A percentile compares a stretch with the other conserved stretches of the same genome.
phyloP scores from a whole-genome alignment of 1,140 invertebrate genomes.

The Nasonia giraulti region DNA sequence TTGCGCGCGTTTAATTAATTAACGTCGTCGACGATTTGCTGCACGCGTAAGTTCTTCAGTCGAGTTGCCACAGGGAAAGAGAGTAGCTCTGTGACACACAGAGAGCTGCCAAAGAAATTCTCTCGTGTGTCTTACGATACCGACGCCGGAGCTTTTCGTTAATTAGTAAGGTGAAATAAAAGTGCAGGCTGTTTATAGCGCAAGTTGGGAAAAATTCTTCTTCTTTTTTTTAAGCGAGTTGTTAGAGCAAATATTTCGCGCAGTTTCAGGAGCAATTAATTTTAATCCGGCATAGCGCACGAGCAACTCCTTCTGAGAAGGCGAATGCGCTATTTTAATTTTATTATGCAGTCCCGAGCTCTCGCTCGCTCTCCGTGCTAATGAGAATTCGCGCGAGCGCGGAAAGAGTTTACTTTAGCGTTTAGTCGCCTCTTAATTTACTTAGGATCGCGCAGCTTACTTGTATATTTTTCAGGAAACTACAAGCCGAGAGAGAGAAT shows the following conservation, averaged over 20 bases:
- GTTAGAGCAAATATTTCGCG: conserved; percentile 31
- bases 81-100: neutral
- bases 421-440: conserved; percentile 28
- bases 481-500: neutral
- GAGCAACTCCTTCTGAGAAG: conserved; percentile 11
- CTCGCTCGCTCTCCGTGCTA: conserved; percentile 11
- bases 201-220: neutral
- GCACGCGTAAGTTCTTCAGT: neutral
- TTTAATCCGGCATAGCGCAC: conserved; percentile 29
- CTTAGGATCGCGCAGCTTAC: conserved; percentile 6
- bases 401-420: conserved; percentile 7
- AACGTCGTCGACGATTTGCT: conserved; percentile 33
- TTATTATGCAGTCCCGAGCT: neutral
- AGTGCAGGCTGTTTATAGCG: neutral
- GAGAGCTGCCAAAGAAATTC: conserved; percentile 26
- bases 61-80: too few relatives aligned
- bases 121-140: conserved; percentile 33
- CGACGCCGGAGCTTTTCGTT: neutral
- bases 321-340: conserved; percentile 3
- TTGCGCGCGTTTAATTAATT: conserved; percentile 47
- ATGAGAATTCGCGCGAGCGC: conserved; percentile 32
- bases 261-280: conserved; percentile 47
- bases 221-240: neutral
- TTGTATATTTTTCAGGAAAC: conserved; percentile 7
- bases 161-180: conserved; percentile 42